Percentiles rank a stretch among this genome's conserved stretches.
Evolutionary conservation across 2,797 vertebrate species (phyloP).

Genomic region (Aulostomus chinensis): DNA sequence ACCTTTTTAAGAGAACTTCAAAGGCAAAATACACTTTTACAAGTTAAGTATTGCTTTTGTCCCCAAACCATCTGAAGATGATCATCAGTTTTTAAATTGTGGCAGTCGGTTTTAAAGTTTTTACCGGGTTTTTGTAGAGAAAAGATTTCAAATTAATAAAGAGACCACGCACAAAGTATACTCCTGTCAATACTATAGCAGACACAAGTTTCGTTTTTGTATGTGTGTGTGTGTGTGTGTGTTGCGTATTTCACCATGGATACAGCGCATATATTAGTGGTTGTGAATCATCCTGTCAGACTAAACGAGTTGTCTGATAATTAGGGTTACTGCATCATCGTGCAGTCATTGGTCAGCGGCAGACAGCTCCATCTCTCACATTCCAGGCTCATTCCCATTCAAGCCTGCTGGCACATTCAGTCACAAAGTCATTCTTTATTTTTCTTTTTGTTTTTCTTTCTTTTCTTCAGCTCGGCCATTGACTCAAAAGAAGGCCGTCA

Average conservation of each 20-base stretch:
- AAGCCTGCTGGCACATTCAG: conserved; percentile 25
- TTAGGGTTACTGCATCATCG: conserved; percentile 47
- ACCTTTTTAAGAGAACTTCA: too few relatives aligned
- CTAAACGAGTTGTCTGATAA: conserved; percentile 58
- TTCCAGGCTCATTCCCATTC: conserved; percentile 35
- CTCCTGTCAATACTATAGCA: background rate
- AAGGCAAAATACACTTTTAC: too few relatives aligned
- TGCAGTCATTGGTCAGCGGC: conserved; percentile 42
- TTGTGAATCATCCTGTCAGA: conserved; percentile 62
- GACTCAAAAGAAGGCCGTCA: too few relatives aligned
- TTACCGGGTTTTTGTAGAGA: background rate
- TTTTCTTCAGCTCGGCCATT: too few relatives aligned
- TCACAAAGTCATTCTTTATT: conserved; percentile 12
- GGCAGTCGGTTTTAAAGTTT: too few relatives aligned
- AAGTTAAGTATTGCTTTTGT: too few relatives aligned
- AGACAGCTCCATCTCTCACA: conserved; percentile 42
- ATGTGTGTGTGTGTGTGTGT: too few relatives aligned
- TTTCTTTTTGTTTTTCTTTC: background rate
- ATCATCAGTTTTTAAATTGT: too few relatives aligned
- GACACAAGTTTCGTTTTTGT: background rate
- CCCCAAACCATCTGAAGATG: too few relatives aligned
- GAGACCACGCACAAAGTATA: too few relatives aligned
- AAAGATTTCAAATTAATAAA: too few relatives aligned
- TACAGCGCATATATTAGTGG: conserved; percentile 34
- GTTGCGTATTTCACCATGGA: conserved; percentile 18